Base-by-base conservation (phyloP, 2,888 invertebrate species). In the Athalia cordata region DNA sequence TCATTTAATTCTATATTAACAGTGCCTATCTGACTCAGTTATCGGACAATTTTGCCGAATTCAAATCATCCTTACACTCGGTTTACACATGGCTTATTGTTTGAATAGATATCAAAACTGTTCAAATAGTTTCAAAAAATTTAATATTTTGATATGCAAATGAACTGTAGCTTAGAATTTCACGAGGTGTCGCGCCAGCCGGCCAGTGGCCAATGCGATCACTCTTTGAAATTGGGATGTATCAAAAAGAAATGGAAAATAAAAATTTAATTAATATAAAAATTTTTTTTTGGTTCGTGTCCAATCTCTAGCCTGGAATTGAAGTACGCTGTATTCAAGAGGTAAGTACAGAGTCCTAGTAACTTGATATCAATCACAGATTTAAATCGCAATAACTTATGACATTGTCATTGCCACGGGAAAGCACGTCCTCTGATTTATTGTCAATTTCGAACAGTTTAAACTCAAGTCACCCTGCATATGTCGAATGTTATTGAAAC, bases 401-500 rank as follows among this genome's bases (percentile, higher is more conserved):
- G 64, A 64, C 15, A 68, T 52, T 29, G 29, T 52, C 4, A 68
- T 9, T 29, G 0, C 29, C 29, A 29, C 29, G 29, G 29, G 29
- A 29, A 29, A 29, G 29, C 29, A 29, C 15, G 50, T 68, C 52
- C 29, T 68, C 29, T 29, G 11, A 50, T 52, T 68, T 68, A 68
- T 68, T 68, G 67, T 68, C 67, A 68, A 68, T 68, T 68, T 68
- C 52, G 67, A 68, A 68, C 50, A 68, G 11, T 9, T 68, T 52
- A 52, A 15, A 67, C 29, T 52, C 29, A 43, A 68, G 15, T 67
- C 52, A 67, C 11, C 67, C 52, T 68, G 67, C 67, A 52, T 68
- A 43, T 64, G 29, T 29, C 43, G 5, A 43, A 43, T 43, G 15
- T 61, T 61, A 52, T 29, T 52, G 5, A 13, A 68, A 68, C 0